These are phyloP conservation scores for Pyxicephalus adspersus DNA, from an alignment of 2,113 vertebrate genomes.

Conservation along the genomic window DNA sequence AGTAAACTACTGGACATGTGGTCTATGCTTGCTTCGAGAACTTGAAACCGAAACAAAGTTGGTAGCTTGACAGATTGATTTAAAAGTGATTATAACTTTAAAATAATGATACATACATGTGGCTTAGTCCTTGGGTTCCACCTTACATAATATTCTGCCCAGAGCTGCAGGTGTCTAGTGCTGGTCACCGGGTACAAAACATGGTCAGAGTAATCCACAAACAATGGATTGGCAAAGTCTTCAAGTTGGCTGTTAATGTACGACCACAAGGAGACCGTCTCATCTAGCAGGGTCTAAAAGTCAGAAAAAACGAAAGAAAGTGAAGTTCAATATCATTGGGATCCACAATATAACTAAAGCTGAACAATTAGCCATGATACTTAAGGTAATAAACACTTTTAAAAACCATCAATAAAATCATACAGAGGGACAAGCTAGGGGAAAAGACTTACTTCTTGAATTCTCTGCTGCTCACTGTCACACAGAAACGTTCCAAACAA, in stretches of 20 bases:
- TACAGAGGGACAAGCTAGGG: neutral
- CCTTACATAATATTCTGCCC: constrained; percentile 96
- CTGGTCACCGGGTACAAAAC: constrained; percentile 94
- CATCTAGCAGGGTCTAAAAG: constrained; percentile 86
- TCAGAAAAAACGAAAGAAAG: constrained; percentile 39
- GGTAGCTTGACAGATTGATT: no score
- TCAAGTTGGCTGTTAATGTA: constrained; percentile 94
- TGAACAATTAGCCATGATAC: no score
- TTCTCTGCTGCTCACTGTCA: constrained; percentile 92
- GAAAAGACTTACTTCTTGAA: constrained; percentile 87
- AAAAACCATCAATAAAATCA: no score
- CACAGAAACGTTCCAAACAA: constrained; percentile 96
- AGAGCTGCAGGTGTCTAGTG: constrained; percentile 95
- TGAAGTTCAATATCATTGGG: no score
- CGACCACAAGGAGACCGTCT: constrained; percentile 91
- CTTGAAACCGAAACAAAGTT: no score
- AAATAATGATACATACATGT: constrained; percentile 73
- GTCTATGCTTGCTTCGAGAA: no score
- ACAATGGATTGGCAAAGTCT: constrained; percentile 95
- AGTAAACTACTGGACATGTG: no score
- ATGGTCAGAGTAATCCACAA: constrained; percentile 91
- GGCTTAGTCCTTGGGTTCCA: constrained; percentile 97
- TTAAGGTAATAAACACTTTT: no score
- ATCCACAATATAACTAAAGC: no score
- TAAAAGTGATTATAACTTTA: no score